Conservation (phyloP, 2,888 invertebrate species). For the Ophonus ardosiacus region DNA sequence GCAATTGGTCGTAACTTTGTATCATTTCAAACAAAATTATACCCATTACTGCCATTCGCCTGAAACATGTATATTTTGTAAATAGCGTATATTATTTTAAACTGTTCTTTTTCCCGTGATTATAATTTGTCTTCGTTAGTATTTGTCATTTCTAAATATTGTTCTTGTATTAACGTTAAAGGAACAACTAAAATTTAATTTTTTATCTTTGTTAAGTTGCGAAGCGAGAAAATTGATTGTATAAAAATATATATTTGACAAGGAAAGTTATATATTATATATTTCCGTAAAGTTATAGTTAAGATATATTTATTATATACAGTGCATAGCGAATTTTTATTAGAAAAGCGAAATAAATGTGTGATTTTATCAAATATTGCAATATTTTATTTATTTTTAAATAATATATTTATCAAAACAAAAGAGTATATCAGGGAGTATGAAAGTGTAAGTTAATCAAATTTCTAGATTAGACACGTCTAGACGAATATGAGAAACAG, state of each 20-base stretch:
- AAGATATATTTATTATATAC: slow-evolving; percentile 65
- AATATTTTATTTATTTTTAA: neutral
- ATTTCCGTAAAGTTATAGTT: slow-evolving; percentile 64
- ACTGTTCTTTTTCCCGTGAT: slow-evolving; percentile 58
- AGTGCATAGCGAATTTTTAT: slow-evolving; percentile 64
- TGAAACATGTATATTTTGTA: slow-evolving; percentile 62
- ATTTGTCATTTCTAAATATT: slow-evolving; percentile 47
- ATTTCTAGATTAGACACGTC: too few species aligned
- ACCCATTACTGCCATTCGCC: slow-evolving; percentile 66
- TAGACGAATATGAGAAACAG: too few species aligned
- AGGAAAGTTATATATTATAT: slow-evolving; percentile 64
- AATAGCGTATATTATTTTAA: slow-evolving; percentile 62
- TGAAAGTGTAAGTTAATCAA: too few species aligned
- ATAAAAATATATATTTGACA: slow-evolving; percentile 66
- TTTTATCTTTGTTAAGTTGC: slow-evolving; percentile 73
- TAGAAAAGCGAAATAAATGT: slow-evolving; percentile 65
- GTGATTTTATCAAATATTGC: slow-evolving; percentile 60
- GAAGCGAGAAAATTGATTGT: slow-evolving; percentile 70
- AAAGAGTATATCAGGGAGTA: neutral
- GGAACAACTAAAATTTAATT: slow-evolving; percentile 59
- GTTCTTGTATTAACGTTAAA: slow-evolving; percentile 57
- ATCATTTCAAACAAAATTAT: slow-evolving; percentile 30
- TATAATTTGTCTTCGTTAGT: slow-evolving; percentile 52
- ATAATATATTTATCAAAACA: neutral
- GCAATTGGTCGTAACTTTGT: slow-evolving; percentile 40